These are phyloP conservation scores for Proterorhinus semilunaris DNA, from an alignment of 2,113 vertebrate species.

Conservation along the genomic window DNA sequence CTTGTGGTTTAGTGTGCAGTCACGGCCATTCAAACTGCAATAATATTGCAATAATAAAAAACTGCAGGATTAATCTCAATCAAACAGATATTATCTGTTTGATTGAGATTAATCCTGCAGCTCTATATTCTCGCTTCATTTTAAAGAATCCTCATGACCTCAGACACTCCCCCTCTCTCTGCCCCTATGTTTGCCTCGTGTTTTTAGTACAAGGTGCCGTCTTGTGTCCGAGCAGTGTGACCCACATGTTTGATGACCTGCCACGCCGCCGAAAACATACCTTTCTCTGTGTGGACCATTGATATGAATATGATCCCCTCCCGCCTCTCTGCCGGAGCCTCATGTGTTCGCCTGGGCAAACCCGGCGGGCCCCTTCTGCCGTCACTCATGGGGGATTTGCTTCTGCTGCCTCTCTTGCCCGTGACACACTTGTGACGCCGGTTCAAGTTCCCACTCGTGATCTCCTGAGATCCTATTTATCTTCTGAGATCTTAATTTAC, in stretches of 20 bases:
- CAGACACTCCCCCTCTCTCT: neutral
- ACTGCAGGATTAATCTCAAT: too few species aligned
- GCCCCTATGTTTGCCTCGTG: constrained; percentile 4
- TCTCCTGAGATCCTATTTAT: constrained; percentile 31
- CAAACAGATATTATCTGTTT: too few species aligned
- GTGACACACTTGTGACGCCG: constrained; percentile 4
- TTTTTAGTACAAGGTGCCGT: neutral
- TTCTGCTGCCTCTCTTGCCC: constrained; percentile 18
- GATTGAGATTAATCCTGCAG: too few species aligned
- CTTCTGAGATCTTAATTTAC: too few species aligned
- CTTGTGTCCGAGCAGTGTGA: neutral
- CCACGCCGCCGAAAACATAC: constrained; percentile 2
- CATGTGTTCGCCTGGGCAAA: constrained; percentile 31
- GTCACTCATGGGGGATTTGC: constrained; percentile 26
- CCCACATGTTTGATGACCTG: constrained; percentile 18
- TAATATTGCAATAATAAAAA: too few species aligned
- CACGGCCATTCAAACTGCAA: too few species aligned
- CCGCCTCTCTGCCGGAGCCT: constrained; percentile 3
- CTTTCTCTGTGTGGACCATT: constrained; percentile 21
- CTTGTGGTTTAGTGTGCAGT: too few species aligned
- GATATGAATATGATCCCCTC: constrained; percentile 25
- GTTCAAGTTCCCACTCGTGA: constrained; percentile 26
- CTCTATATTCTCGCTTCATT: neutral
- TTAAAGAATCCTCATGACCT: neutral
- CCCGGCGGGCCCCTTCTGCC: constrained; percentile 13